Base-by-base conservation (phyloP, 2,113 vertebrate genomes). In the Xyliphius kryptos region DNA sequence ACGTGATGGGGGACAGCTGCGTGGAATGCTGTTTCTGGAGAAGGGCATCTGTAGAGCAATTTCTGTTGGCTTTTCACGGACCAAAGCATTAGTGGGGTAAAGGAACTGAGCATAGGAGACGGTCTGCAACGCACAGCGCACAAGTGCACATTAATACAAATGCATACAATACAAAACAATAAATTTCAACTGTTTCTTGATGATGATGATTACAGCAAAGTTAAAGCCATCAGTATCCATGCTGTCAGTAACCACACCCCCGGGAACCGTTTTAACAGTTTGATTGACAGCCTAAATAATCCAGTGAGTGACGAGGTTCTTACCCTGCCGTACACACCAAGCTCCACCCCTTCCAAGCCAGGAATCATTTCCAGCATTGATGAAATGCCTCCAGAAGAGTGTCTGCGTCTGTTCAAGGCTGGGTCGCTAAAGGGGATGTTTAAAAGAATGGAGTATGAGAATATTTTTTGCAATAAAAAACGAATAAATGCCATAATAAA, bases 21-120 rank as follows among this genome's bases (percentile, higher is more conserved):
- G 79, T 22, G 87, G 66, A 64, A 85, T 70, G 54, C 79, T 82
- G 68, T 83, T 80, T 22, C 90, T 84, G 44, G 85, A 86, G 0
- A 79, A 62, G 13, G 90, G 84, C 9, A 72, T 71, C 43, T 85
- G 82, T 61, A 87, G 61, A 0, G 86, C 81, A 70, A 78, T 91
- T 0, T 77, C 69, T 0, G 83, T 66, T 1, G 79, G 84, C 80
- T 92, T 94, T 74, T 88, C 87, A 13, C 85, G 76, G 22, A 94
- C 91, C 21, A 98, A 81, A 9, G 95, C 96, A 0, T 97, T 95
- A 41, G 95, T 98, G 0, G 95, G 92, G 63, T 93, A 94, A 68
- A 98, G 74, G 84, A 94, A 97, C 82, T 90, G 93, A 64, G 95
- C 93, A 56, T 98, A 98, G 20, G 96, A 98, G 73, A 98, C 94